Percentiles rank a stretch among this genome's conserved stretches.
These are phyloP conservation scores for Pseudolycoriella hygida DNA, from an alignment of 2,888 invertebrate genomes.

Conservation along the genomic window DNA sequence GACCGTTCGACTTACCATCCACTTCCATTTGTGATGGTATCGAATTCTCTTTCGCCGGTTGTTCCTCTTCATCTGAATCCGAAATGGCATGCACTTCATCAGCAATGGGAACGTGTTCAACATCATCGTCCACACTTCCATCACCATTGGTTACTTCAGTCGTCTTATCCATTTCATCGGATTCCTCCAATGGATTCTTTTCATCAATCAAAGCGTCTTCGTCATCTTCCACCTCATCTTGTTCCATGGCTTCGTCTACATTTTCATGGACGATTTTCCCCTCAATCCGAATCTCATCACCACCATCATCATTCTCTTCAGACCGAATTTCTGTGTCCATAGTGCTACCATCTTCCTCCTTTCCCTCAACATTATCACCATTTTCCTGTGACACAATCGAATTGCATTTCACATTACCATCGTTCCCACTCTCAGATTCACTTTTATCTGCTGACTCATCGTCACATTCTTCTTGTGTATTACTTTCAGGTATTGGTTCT, in stretches of 20 bases:
- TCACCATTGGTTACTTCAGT: constrained; percentile 16
- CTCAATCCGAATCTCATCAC: constrained; percentile 14
- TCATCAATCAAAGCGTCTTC: constrained; percentile 17
- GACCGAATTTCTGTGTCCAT: constrained; percentile 16
- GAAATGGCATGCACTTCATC: constrained; percentile 11
- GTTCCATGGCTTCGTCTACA: background rate
- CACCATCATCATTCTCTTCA: constrained; percentile 19
- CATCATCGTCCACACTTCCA: constrained; percentile 19
- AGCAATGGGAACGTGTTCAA: constrained; percentile 5
- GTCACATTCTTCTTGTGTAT: constrained; percentile 8
- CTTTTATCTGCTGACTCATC: constrained; percentile 1
- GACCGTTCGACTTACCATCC: background rate
- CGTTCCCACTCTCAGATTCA: background rate
- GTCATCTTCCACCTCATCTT: constrained; percentile 12
- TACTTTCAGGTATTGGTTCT: background rate
- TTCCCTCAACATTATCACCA: constrained; percentile 7
- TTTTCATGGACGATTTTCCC: background rate
- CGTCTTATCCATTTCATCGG: constrained; percentile 6
- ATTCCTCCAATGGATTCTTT: constrained; percentile 13
- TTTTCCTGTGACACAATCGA: constrained; percentile 10
- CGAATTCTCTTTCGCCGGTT: background rate
- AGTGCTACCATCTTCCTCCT: constrained; percentile 10
- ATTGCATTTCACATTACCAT: constrained; percentile 1
- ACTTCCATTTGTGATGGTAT: background rate
- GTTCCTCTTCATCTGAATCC: constrained; percentile 14